These are phyloP conservation scores for Mongoloraphidia duomilia DNA, from an alignment of 2,888 invertebrate species.

Conservation along the genomic window DNA sequence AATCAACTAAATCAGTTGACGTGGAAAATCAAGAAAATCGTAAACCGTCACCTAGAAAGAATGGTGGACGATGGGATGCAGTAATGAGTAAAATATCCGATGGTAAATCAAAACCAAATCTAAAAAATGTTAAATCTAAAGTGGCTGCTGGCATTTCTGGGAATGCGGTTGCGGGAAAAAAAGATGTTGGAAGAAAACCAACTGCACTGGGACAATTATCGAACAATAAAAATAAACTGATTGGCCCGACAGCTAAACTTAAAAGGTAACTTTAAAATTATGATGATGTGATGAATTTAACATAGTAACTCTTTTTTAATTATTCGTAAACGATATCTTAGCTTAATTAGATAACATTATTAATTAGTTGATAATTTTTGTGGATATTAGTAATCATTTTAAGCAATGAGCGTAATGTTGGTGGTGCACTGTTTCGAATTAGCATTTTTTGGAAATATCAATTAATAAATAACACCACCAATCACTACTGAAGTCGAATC, in stretches of 20 bases:
- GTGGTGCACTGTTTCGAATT: no score
- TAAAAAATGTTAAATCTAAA: conserved; percentile 80
- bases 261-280: conserved; percentile 28
- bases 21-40: conserved; percentile 39
- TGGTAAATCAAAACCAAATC: conserved; percentile 51
- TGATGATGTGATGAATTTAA: not conserved
- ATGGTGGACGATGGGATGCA: conserved; percentile 63
- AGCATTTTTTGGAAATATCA: no score
- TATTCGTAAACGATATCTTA: no score
- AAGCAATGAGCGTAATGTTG: no score
- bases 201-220: not conserved
- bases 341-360: no score
- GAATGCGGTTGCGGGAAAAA: conserved; percentile 17
- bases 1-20: conserved; percentile 36
- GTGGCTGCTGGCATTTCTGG: conserved; percentile 44
- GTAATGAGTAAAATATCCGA: conserved; percentile 72
- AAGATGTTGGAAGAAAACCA: not conserved
- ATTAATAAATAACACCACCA: no score
- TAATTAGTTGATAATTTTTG: no score
- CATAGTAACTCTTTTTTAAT: no score
- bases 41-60: conserved; percentile 35
- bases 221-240: conserved; percentile 10
- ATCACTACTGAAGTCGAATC: no score
- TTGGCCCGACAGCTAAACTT: conserved; percentile 26
- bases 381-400: no score